Base-by-base conservation (phyloP, 2,797 vertebrate species). In the Notolabrus celidotus region DNA sequence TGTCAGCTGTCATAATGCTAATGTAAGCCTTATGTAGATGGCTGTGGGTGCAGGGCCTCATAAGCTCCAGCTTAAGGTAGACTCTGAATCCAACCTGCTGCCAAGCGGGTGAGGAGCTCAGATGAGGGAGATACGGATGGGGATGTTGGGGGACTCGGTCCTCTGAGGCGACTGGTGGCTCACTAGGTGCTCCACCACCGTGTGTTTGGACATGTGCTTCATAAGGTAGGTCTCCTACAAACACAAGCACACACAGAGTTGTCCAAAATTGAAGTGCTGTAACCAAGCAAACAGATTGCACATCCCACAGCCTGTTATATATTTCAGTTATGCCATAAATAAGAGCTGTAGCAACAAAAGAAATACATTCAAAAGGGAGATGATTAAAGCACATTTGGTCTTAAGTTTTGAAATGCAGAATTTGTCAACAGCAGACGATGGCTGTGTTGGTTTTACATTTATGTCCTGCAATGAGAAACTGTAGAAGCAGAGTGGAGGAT, bases 161-260 rank as follows among this genome's bases (percentile, higher is more conserved):
- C 97, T 95, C 95, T 98, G 97, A 31, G 98, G 98, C 0, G 98
- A 99, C 91, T 99, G 98, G 79, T 99, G 96, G 88, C 92, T 98
- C 87, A 98, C 96, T 68, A 98, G 94, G 90, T 99, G 98, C 84
- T 99, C 98, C 85, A 99, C 97, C 89, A 98, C 97, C 0, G 98
- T 99, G 90, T 99, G 97, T 94, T 99, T 99, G 91, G 97, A 98
- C 98, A 99, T 99, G 95, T 99, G 98, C 95, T 98, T 99, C 96
- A 99, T 99, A 92, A 99, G 93, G 91, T 99, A 99, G 76, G 97
- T 99, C 94, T 99, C 98, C 97, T 98, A 87, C 19, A 85, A 79
- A 63, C 17, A 71, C 31, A 66, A 0, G n/a, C 42, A 71, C 29
- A 85, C 42, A 81, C 7, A n/a, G 50, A n/a, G 4, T 36, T 11